A percentile compares a stretch with the other conserved stretches of the same genome.
phyloP scores from a whole-genome alignment of 2,113 vertebrate species.

The Nematolebias whitei region DNA sequence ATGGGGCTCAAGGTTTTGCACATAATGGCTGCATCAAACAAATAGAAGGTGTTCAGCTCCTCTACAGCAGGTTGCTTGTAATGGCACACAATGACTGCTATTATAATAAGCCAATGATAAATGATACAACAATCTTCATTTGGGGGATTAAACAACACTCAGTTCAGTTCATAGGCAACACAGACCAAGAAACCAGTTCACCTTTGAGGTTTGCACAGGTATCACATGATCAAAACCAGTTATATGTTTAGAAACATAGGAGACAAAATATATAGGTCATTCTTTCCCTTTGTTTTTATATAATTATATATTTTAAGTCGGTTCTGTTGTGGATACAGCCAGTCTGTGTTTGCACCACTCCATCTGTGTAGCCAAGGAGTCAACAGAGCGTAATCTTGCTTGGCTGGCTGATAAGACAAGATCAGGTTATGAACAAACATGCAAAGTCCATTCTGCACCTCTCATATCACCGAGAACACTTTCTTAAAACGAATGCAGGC shows the following conservation, averaged over 20 bases:
- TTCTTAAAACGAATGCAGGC: background rate
- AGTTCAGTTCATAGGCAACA: no score
- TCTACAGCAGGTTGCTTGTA: no score
- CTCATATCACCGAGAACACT: constrained; percentile 10
- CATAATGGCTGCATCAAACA: no score
- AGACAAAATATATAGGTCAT: background rate
- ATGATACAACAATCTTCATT: no score
- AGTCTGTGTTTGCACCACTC: background rate
- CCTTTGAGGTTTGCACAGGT: background rate
- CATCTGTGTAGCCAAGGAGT: constrained; percentile 19
- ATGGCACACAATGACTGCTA: no score
- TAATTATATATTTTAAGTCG: background rate
- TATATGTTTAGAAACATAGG: background rate
- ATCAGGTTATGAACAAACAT: constrained; percentile 42
- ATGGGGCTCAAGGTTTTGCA: no score
- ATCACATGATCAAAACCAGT: background rate
- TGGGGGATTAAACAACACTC: no score
- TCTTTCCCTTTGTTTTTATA: background rate
- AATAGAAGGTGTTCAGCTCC: no score
- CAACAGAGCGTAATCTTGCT: constrained; percentile 21
- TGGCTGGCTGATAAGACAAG: constrained; percentile 45
- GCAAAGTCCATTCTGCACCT: constrained; percentile 71
- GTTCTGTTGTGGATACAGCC: background rate
- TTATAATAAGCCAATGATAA: no score
- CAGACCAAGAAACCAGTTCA: no score